Base-by-base conservation (phyloP, 1,140 invertebrate species). In the Ips typographus region DNA sequence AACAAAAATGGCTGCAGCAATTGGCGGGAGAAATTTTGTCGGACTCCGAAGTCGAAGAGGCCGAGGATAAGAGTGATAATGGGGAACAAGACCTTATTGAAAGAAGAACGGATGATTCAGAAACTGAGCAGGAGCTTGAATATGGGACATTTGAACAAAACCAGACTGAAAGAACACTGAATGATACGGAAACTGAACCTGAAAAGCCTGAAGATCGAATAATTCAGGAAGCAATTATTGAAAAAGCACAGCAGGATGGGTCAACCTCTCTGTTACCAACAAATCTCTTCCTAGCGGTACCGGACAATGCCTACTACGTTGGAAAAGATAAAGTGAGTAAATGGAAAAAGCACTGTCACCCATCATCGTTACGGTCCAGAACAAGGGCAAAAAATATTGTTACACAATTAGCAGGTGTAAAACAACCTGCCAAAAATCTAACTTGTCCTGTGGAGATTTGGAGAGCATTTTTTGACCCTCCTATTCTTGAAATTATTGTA, bases 41-140 rank as follows among this genome's bases (percentile, higher is more conserved):
- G n/a, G 44, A 47, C 44, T 4, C n/a, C 4, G 44, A 47, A n/a
- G 4, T 47, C n/a, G 44, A 47, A 4, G 44, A 47, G 4, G 44
- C 4, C 4, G 58, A 42, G n/a, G 58, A 60, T 41, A 22, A 22
- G 22, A 22, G 22, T 22, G 22, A 22, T 22, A 22, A 22, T 22
- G 42, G 42, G n/a, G 58, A 60, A 43, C 39, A 60, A n/a, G 58
- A 60, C 58, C 7, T 8, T 60, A 8, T 60, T 41, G 58, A 60
- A 41, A 8, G n/a, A 42, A 40, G 58, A 40, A 7, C 7, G 8
- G 39, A 42, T 41, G 40, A 60, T 60, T 41, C 39, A 8, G 40
- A 60, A 60, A 60, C 39, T n/a, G 58, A 60, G 37, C 58, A 60
- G 39, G 58, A 60, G 42, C 40, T 40, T 41, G 58, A 60, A 8